A percentile compares a stretch with the other conserved stretches of the same genome.
Evolutionary conservation across 1,140 invertebrate species (phyloP).

Genomic region (Drosophila burlai): DNA sequence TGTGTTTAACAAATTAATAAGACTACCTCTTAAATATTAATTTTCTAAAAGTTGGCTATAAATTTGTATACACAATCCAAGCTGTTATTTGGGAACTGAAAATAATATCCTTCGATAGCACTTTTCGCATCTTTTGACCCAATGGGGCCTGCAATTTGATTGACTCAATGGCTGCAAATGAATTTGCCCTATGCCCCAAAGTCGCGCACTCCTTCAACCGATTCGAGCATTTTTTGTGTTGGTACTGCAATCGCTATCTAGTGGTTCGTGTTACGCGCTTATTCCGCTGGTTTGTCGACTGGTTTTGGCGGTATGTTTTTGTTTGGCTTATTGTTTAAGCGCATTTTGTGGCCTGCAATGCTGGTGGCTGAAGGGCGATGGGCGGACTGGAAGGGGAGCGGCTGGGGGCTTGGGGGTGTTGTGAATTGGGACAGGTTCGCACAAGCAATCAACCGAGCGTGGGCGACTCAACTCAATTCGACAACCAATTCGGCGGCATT

Average conservation of each 20-base stretch:
- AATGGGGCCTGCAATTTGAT: constrained; percentile 29
- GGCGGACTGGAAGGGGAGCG: no score
- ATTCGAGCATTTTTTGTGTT: constrained; percentile 26
- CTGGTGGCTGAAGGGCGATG: background rate
- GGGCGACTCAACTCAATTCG: constrained; percentile 49
- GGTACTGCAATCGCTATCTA: constrained; percentile 1
- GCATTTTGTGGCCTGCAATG: constrained; percentile 44
- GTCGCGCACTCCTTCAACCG: background rate
- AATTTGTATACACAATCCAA: background rate
- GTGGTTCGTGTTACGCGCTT: constrained; percentile 38
- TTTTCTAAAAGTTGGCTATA: background rate
- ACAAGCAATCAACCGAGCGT: constrained; percentile 56
- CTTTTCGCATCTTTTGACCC: background rate
- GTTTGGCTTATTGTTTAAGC: constrained; percentile 63
- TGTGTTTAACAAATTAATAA: accelerated
- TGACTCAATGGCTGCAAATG: constrained; percentile 41
- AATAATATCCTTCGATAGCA: background rate
- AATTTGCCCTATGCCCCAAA: constrained; percentile 35
- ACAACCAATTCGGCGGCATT: constrained; percentile 49
- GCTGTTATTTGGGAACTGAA: background rate
- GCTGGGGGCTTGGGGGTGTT: background rate
- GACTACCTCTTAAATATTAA: background rate
- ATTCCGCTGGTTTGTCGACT: constrained; percentile 38
- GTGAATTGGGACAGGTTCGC: constrained; percentile 28
- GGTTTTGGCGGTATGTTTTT: constrained; percentile 44